Conservation (phyloP, 1,140 invertebrate species). For the Lucilia sericata region DNA sequence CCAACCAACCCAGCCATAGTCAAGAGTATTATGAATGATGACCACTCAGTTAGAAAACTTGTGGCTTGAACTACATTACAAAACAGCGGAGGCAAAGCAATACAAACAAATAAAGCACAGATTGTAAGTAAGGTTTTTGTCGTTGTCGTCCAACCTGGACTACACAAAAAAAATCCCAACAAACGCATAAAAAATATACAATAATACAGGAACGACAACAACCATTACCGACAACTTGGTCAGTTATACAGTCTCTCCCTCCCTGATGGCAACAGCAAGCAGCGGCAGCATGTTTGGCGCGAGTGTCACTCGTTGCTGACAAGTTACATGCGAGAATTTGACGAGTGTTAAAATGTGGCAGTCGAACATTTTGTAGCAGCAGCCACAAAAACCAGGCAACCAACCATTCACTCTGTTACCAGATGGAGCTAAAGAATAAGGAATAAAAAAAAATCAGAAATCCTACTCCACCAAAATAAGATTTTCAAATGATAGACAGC, state of each 20-base stretch:
- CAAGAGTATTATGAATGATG: background rate
- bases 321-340: constrained; percentile 66
- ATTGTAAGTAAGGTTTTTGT: background rate
- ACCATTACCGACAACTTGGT: background rate
- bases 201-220: constrained; percentile 20
- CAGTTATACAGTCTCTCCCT: background rate
- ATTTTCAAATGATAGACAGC: constrained; percentile 24
- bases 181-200: constrained; percentile 7
- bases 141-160: background rate
- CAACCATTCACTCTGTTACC: background rate
- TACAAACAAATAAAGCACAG: background rate
- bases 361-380: constrained; percentile 40
- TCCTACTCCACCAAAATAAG: constrained; percentile 10
- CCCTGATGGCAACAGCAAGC: background rate
- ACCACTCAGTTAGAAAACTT: constrained; percentile 26
- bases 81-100: background rate
- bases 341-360: constrained; percentile 53
- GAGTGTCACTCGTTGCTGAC: constrained; percentile 61
- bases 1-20: no score
- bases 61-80: constrained; percentile 14
- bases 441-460: background rate
- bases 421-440: background rate
- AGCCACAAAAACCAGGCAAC: constrained; percentile 3
- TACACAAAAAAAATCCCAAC: background rate
- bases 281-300: constrained; percentile 31